phyloP scores from a whole-genome alignment of 2,113 vertebrate species.

The Apeltes quadracus region DNA sequence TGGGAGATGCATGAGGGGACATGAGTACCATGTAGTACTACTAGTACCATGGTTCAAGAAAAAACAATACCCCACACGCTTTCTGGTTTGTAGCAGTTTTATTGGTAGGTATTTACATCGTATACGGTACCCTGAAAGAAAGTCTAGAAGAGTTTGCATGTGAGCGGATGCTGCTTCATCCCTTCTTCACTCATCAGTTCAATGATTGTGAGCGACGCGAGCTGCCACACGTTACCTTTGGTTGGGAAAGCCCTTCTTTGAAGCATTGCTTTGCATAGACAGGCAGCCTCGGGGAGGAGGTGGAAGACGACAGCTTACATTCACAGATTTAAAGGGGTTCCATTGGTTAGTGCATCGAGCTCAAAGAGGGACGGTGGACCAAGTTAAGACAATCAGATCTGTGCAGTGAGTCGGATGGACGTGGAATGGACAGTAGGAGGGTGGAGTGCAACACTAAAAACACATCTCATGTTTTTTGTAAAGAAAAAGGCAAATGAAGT shows the following conservation, averaged over 20 bases:
- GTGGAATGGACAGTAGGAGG: neutral
- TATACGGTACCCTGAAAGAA: constrained; percentile 60
- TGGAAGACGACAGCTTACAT: constrained; percentile 63
- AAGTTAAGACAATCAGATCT: constrained; percentile 22
- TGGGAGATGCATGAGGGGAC: neutral
- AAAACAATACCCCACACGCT: neutral
- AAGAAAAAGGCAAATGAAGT: neutral
- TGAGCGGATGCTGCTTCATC: constrained; percentile 51
- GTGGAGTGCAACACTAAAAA: too few relatives aligned
- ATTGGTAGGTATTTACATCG: constrained; percentile 75
- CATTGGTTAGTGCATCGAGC: constrained; percentile 42
- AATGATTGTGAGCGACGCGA: constrained; percentile 78
- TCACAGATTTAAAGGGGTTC: constrained; percentile 47
- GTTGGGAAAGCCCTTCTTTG: constrained; percentile 61
- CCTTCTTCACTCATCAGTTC: constrained; percentile 51
- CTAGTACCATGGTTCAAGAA: neutral
- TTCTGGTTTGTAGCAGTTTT: constrained; percentile 61
- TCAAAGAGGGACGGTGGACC: constrained; percentile 30
- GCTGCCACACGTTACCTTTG: constrained; percentile 79
- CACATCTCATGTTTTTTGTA: constrained; percentile 7
- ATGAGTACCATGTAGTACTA: neutral
- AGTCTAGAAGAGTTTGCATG: constrained; percentile 77
- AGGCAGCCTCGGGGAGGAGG: constrained; percentile 27
- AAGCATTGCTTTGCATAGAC: constrained; percentile 71
- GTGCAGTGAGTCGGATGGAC: neutral